These are phyloP conservation scores for Cheilosia pagana DNA, from an alignment of 2,888 invertebrate species.

Conservation along the genomic window DNA sequence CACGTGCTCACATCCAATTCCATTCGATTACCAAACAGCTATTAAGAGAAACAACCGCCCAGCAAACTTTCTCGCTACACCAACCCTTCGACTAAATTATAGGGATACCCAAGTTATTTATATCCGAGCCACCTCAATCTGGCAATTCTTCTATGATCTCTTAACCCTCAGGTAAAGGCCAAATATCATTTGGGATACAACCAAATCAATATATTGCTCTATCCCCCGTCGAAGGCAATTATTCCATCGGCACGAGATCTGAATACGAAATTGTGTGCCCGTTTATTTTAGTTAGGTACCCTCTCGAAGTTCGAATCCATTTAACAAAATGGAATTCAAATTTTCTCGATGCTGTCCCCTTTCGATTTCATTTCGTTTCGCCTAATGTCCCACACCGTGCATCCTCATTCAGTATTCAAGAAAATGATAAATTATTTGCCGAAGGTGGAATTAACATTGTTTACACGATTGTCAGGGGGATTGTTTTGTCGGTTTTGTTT, in stretches of 20 bases:
- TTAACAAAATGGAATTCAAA: conserved; percentile 4
- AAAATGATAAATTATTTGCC: conserved; percentile 55
- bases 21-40: no score
- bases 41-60: background rate
- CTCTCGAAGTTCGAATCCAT: background rate
- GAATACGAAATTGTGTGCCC: conserved; percentile 47
- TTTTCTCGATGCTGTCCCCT: conserved; percentile 6
- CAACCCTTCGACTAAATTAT: background rate
- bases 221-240: conserved; percentile 48
- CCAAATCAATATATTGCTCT: conserved; percentile 36
- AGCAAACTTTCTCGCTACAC: background rate
- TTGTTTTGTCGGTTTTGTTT: conserved; percentile 54
- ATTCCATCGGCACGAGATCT: conserved; percentile 67
- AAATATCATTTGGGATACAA: conserved; percentile 39
- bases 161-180: conserved; percentile 41
- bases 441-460: conserved; percentile 47
- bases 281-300: background rate
- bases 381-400: background rate
- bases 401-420: conserved; percentile 41
- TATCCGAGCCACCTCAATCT: background rate
- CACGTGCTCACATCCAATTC: no score
- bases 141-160: conserved; percentile 39
- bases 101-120: background rate
- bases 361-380: conserved; percentile 5
- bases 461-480: conserved; percentile 62